These are phyloP conservation scores for Malurus elegans DNA, from an alignment of 2,113 vertebrate genomes.

Conservation along the genomic window DNA sequence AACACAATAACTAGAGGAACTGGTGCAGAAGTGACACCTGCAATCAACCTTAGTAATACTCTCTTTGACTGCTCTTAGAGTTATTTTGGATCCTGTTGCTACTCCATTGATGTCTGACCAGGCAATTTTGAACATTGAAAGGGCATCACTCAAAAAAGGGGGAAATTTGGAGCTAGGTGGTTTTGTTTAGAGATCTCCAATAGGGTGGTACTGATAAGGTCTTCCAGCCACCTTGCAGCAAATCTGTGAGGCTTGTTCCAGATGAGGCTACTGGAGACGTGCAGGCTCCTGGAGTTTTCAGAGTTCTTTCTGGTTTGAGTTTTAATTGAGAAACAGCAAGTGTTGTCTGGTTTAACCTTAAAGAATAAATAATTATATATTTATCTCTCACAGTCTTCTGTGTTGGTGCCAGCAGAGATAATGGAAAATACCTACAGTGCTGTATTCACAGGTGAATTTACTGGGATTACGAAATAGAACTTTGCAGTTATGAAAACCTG, in stretches of 20 bases:
- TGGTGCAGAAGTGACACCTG: not conserved
- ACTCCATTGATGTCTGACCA: not conserved
- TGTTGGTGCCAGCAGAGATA: not conserved
- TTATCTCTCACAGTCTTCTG: not conserved
- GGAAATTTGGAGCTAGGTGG: not conserved
- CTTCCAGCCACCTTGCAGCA: not conserved
- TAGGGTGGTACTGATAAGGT: not conserved
- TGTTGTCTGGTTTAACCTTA: not conserved
- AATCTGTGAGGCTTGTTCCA: not conserved
- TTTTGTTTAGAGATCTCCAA: not conserved
- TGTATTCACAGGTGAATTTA: not conserved
- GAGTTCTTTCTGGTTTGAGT: not conserved
- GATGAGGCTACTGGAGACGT: not conserved
- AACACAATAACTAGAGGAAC: not conserved
- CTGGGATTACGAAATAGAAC: not conserved
- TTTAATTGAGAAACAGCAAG: not conserved
- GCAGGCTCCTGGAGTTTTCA: not conserved
- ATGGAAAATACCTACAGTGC: not conserved
- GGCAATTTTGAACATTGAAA: not conserved
- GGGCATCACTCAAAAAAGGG: not conserved
- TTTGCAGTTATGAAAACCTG: fast-evolving
- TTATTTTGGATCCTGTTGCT: not conserved
- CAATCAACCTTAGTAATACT: not conserved
- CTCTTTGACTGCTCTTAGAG: not conserved
- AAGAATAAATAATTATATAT: not conserved